These are phyloP conservation scores for Eremobia ochroleuca DNA, from an alignment of 2,888 invertebrate genomes.

Conservation along the genomic window DNA sequence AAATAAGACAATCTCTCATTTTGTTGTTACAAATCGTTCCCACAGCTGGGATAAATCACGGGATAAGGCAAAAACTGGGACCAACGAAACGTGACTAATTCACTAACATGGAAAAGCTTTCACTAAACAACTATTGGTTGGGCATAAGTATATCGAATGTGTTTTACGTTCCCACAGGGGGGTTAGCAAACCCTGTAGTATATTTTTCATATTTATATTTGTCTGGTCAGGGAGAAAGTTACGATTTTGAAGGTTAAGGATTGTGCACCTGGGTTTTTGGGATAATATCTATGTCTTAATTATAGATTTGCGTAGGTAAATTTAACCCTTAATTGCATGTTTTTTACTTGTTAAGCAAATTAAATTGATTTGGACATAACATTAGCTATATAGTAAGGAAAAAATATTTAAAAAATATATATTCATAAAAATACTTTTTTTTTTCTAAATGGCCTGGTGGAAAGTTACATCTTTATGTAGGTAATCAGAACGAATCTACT, in stretches of 20 bases:
- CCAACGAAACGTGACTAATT: constrained; percentile 79
- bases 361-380: too few species aligned
- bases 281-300: not conserved
- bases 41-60: constrained; percentile 74
- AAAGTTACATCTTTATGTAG: too few species aligned
- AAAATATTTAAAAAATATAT: too few species aligned
- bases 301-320: not conserved
- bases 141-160: constrained; percentile 71
- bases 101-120: constrained; percentile 80
- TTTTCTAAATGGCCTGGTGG: too few species aligned
- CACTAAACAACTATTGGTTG: constrained; percentile 76
- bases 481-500: too few species aligned
- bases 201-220: constrained; percentile 58
- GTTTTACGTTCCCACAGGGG: constrained; percentile 59
- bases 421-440: too few species aligned
- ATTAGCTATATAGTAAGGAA: too few species aligned
- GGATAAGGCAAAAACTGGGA: constrained; percentile 75
- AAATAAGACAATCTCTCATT: constrained; percentile 71
- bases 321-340: too few species aligned
- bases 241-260: constrained; percentile 8
- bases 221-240: constrained; percentile 13
- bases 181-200: constrained; percentile 33
- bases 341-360: too few species aligned
- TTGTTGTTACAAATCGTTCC: constrained; percentile 77
- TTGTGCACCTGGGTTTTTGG: constrained; percentile 9